Evolutionary conservation across 2,113 vertebrate species (phyloP).

Genomic region (Noctilio leporinus): DNA sequence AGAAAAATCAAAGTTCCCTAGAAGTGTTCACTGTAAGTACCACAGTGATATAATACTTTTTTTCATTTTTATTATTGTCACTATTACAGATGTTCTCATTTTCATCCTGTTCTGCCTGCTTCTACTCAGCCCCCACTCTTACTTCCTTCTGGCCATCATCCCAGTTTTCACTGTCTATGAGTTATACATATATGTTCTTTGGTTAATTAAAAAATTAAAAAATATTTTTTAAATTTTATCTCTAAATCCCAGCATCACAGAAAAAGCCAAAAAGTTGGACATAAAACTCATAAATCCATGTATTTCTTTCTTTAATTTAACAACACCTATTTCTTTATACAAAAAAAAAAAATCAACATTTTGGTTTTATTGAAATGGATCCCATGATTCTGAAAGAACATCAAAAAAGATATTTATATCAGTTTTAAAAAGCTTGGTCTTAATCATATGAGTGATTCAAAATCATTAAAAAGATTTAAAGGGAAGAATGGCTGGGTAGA

Average conservation of each 20-base stretch:
- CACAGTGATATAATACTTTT: not conserved
- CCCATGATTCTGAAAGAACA: not conserved
- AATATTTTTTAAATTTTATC: not conserved
- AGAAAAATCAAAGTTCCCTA: not conserved
- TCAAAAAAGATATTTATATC: not conserved
- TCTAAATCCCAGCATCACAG: not conserved
- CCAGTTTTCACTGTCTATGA: no score
- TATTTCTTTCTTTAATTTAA: not conserved
- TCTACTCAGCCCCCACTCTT: no score
- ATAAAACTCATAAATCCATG: not conserved
- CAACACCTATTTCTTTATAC: not conserved
- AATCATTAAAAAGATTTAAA: not conserved
- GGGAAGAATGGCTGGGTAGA: not conserved
- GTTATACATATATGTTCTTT: no score
- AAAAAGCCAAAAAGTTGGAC: not conserved
- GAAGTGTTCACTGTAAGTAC: not conserved
- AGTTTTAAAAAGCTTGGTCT: not conserved
- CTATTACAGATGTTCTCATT: no score
- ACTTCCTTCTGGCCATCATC: no score
- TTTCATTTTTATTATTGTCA: no score
- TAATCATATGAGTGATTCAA: not conserved
- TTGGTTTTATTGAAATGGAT: not conserved
- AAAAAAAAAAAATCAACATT: not conserved
- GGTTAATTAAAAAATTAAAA: not conserved
- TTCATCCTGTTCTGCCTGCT: no score